Base-by-base conservation (phyloP, 2,113 vertebrate genomes). In the Malurus elegans region DNA sequence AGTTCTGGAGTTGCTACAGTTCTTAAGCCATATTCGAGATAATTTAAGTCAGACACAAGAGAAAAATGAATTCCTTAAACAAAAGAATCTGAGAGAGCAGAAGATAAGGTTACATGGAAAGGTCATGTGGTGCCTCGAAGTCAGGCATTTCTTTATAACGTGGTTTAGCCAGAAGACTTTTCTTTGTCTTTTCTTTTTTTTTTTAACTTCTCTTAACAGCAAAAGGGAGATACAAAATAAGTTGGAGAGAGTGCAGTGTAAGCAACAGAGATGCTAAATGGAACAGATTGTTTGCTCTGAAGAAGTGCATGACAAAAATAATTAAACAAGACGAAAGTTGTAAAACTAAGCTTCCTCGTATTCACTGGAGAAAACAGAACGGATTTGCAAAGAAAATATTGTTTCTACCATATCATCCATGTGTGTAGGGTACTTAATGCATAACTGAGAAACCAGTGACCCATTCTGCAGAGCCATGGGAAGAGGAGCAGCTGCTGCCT, bases 311-410 rank as follows among this genome's bases (percentile, higher is more conserved):
- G 58, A 44, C 54, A 83, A 48, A 92, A 92, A 71, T 64, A 91
- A 74, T 89, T 91, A 67, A 83, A 58, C 16, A 80, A 66, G 56
- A 23, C 28, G 31, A 71, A 91, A 62, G 53, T 74, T 92, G 42
- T 74, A 86, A 78, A 93, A 86, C 26, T 79, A 60, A 86, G 45
- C 40, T 84, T 84, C 48, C 18, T 57, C 0, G 0, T 8, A 2
- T 74, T 92, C 61, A 69, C 32, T 53, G 65, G 75, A 56, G 56
- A 86, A 90, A 91, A 70, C 25, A 88, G 32, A 80, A 71, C 5
- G 8, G n/a, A 58, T 48, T 80, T 81, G 31, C 51, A 60, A 88
- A 82, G 54, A 65, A 84, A 94, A 75, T 88, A 54, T 65, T 83
- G 38, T 93, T 93, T 92, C 69, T 71, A 14, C 40, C 13, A 0